A percentile compares a stretch with the other conserved stretches of the same genome.
These are phyloP conservation scores for Drosophila pseudotalamancana DNA, from an alignment of 2,888 invertebrate species.

Conservation along the genomic window DNA sequence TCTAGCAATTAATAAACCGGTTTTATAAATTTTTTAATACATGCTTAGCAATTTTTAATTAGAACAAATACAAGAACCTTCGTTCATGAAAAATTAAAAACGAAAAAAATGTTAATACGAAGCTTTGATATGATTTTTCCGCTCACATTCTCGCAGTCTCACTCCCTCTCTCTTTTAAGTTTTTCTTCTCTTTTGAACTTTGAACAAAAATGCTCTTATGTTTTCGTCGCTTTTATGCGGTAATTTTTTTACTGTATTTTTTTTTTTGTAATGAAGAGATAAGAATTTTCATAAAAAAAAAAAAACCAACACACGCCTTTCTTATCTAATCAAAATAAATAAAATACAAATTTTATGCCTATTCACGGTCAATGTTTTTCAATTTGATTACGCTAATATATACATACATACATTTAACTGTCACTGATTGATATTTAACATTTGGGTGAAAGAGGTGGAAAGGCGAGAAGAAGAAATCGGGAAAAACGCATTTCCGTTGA, in stretches of 20 bases:
- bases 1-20: constrained; percentile 9
- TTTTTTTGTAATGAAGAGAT: constrained; percentile 47
- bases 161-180: background rate
- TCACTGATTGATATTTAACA: background rate
- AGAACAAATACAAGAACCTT: constrained; percentile 31
- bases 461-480: too few species aligned
- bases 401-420: background rate
- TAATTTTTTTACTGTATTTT: constrained; percentile 31
- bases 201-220: background rate
- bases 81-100: constrained; percentile 8
- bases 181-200: background rate
- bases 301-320: constrained; percentile 5
- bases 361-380: constrained; percentile 70
- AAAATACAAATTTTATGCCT: constrained; percentile 37
- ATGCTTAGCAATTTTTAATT: constrained; percentile 1
- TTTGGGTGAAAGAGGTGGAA: background rate
- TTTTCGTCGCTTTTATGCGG: constrained; percentile 21
- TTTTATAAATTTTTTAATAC: background rate
- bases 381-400: constrained; percentile 24
- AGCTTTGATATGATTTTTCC: constrained; percentile 17
- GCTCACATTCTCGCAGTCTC: constrained; percentile 8
- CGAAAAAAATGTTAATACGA: constrained; percentile 17
- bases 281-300: constrained; percentile 40
- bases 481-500: constrained; percentile 58
- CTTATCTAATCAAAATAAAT: constrained; percentile 60